These are phyloP conservation scores for Synanceia verrucosa DNA, from an alignment of 2,797 vertebrate species.

Conservation along the genomic window DNA sequence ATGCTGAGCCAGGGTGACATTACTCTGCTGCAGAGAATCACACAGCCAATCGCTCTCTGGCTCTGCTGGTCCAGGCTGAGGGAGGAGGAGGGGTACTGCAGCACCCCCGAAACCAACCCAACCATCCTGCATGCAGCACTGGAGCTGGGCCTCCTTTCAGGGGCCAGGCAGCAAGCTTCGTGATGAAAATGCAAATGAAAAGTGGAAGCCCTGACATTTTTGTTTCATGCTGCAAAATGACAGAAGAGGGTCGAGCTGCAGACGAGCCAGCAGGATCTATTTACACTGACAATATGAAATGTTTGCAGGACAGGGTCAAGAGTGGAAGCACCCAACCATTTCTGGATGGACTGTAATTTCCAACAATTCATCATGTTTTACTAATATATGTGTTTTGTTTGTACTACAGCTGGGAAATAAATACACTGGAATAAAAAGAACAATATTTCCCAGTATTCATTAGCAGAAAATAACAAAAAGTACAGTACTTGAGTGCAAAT, in stretches of 20 bases:
- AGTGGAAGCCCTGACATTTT: slow-evolving; percentile 56
- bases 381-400: too few species aligned
- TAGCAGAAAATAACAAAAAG: too few species aligned
- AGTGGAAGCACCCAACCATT: slow-evolving; percentile 39
- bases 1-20: slow-evolving; percentile 79
- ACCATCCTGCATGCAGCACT: slow-evolving; percentile 50
- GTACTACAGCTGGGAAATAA: too few species aligned
- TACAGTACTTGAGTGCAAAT: too few species aligned
- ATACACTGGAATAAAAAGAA: too few species aligned
- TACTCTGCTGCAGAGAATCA: slow-evolving; percentile 76
- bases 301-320: slow-evolving; percentile 26
- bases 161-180: slow-evolving; percentile 60
- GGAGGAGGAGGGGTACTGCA: slow-evolving; percentile 37
- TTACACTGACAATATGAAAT: slow-evolving; percentile 64
- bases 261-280: slow-evolving; percentile 47
- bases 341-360: too few species aligned
- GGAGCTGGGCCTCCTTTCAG: slow-evolving; percentile 75
- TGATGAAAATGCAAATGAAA: slow-evolving; percentile 70
- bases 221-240: slow-evolving; percentile 64
- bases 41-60: slow-evolving; percentile 68
- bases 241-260: slow-evolving; percentile 52
- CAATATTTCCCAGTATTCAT: too few species aligned
- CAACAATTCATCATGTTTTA: too few species aligned
- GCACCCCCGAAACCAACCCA: too few species aligned
- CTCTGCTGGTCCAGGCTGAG: slow-evolving; percentile 53